These are phyloP conservation scores for Panzeria rudis DNA, from an alignment of 2,888 invertebrate genomes.

Conservation along the genomic window DNA sequence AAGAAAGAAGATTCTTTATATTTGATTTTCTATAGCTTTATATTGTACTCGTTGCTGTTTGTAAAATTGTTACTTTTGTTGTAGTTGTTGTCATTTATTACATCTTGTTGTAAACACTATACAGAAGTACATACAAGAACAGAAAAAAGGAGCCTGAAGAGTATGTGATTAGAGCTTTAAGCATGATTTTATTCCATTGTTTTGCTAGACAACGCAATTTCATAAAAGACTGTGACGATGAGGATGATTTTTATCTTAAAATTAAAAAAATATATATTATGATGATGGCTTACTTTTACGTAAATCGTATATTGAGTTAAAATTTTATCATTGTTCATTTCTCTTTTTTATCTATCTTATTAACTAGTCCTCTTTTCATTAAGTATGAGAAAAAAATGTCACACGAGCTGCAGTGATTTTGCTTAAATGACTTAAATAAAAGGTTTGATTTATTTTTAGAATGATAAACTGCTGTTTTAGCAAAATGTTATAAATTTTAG, in stretches of 20 bases:
- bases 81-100: conserved; percentile 35
- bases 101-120: conserved; percentile 30
- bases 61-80: conserved; percentile 18
- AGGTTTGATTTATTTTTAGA: conserved; percentile 10
- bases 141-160: conserved; percentile 23
- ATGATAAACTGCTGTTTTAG: neutral
- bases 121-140: neutral
- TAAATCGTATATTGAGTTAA: neutral
- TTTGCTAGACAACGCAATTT: conserved; percentile 52
- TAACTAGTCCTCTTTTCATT: conserved; percentile 1
- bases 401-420: conserved; percentile 10
- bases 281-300: conserved; percentile 26
- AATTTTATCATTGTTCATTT: neutral
- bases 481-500: neutral
- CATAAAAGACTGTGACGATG: conserved; percentile 36
- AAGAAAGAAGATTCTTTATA: conserved; percentile 26
- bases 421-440: neutral
- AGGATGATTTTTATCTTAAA: conserved; percentile 36
- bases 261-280: neutral
- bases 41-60: conserved; percentile 42
- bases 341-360: neutral
- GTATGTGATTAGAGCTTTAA: conserved; percentile 71
- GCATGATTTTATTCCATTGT: conserved; percentile 64
- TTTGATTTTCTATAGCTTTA: conserved; percentile 35
- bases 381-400: conserved; percentile 28